phyloP scores from a whole-genome alignment of 2,888 invertebrate species.

The Eristalis pertinax region DNA sequence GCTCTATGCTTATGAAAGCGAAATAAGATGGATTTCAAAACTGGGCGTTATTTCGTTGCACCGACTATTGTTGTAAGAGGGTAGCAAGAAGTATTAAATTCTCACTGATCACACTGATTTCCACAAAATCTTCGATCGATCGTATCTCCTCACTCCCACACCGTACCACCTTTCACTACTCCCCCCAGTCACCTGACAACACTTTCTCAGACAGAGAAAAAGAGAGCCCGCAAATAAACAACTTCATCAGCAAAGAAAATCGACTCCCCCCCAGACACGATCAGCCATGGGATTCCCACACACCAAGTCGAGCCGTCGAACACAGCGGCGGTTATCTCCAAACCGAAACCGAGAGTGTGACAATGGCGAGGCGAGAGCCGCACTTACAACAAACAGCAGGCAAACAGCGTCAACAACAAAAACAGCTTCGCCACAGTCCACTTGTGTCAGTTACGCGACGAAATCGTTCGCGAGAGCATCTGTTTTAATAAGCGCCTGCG shows the following conservation, averaged over 20 bases:
- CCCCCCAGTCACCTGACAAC: background rate
- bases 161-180: background rate
- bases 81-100: too few relatives aligned
- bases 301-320: background rate
- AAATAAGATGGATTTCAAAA: too few relatives aligned
- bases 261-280: background rate
- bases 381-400: background rate
- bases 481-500: background rate
- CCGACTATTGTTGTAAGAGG: too few relatives aligned
- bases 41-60: too few relatives aligned
- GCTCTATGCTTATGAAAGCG: too few relatives aligned
- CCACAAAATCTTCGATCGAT: too few relatives aligned
- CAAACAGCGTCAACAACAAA: background rate
- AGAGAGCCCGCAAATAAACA: background rate
- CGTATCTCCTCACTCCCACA: too few relatives aligned
- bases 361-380: background rate
- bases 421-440: background rate
- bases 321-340: background rate
- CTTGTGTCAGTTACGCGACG: background rate
- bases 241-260: background rate
- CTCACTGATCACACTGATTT: too few relatives aligned
- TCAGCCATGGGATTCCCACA: background rate
- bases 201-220: background rate
- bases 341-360: background rate
- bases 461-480: background rate